A percentile compares a stretch with the other conserved stretches of the same genome.
These are phyloP conservation scores for Altica lythri DNA, from an alignment of 2,888 invertebrate genomes.

Conservation along the genomic window DNA sequence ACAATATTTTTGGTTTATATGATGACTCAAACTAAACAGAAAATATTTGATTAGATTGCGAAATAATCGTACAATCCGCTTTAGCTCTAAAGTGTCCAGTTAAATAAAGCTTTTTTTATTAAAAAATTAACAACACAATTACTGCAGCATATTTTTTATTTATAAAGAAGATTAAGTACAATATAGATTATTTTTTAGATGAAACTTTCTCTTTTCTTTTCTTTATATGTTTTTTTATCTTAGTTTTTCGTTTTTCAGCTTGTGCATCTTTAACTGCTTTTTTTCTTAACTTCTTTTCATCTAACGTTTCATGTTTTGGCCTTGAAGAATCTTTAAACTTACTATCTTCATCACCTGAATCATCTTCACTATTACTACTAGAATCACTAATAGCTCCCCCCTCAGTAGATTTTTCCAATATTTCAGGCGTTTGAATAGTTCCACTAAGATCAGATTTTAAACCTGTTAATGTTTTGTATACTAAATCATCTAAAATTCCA, in stretches of 20 bases:
- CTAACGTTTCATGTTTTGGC: slow-evolving; percentile 79
- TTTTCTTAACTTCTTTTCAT: slow-evolving; percentile 83
- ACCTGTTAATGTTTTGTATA: slow-evolving; percentile 87
- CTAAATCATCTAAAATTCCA: slow-evolving; percentile 72
- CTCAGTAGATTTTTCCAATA: slow-evolving; percentile 65
- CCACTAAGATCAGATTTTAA: slow-evolving; percentile 80
- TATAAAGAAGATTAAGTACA: not conserved
- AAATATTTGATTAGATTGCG: slow-evolving; percentile 8
- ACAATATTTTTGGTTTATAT: slow-evolving; percentile 64
- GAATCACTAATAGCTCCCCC: slow-evolving; percentile 40
- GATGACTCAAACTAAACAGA: slow-evolving; percentile 62
- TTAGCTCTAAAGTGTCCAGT: slow-evolving; percentile 27
- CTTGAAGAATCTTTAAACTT: slow-evolving; percentile 69
- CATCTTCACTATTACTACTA: slow-evolving; percentile 37
- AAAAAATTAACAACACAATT: not conserved
- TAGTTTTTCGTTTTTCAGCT: slow-evolving; percentile 85
- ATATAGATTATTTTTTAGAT: slow-evolving; percentile 52
- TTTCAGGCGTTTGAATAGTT: slow-evolving; percentile 68
- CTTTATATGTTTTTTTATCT: slow-evolving; percentile 92
- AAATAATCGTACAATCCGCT: not conserved
- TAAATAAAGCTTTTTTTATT: slow-evolving; percentile 3
- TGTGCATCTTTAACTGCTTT: slow-evolving; percentile 86
- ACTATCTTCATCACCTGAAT: slow-evolving; percentile 51
- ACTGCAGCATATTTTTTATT: not conserved
- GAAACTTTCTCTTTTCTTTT: slow-evolving; percentile 78